These are phyloP conservation scores for Drosophila cardini DNA, from an alignment of 1,140 invertebrate species.

Conservation along the genomic window DNA sequence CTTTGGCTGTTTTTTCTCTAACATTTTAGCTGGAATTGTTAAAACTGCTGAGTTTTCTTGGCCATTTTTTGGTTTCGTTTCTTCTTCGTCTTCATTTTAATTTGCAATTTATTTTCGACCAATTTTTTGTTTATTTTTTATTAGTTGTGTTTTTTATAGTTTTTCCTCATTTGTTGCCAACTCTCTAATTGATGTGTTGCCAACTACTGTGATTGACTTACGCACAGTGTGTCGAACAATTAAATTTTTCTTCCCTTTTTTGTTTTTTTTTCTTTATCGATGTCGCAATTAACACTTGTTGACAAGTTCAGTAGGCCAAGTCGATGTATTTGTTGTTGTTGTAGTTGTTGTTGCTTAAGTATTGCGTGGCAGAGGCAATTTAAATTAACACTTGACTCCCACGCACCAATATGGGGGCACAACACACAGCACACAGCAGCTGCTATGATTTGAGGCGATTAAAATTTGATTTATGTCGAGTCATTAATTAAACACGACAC, in stretches of 20 bases:
- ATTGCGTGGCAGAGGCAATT: conserved; percentile 53
- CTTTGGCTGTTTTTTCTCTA: conserved; percentile 34
- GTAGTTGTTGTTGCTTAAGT: conserved; percentile 21
- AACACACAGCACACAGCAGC: conserved; percentile 14
- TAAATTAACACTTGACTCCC: conserved; percentile 61
- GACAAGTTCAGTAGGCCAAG: conserved; percentile 75
- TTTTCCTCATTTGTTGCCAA: conserved; percentile 19
- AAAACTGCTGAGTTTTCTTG: conserved; percentile 5
- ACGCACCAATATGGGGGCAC: conserved; percentile 38
- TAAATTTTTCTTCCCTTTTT: conserved; percentile 16
- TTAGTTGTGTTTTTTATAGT: conserved; percentile 15
- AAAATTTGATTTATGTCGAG: conserved; percentile 71
- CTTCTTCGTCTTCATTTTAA: background rate
- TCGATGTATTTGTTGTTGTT: conserved; percentile 19
- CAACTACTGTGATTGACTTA: conserved; percentile 32
- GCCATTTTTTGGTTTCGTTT: conserved; percentile 10
- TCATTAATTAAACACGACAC: conserved; percentile 63
- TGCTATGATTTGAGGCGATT: conserved; percentile 71
- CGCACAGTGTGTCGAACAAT: conserved; percentile 18
- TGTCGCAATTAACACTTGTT: conserved; percentile 76
- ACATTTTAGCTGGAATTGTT: conserved; percentile 16
- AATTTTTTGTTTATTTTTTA: background rate
- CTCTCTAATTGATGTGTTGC: conserved; percentile 25
- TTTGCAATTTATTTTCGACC: conserved; percentile 15
- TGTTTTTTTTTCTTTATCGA: conserved; percentile 8